Conservation (phyloP, 92 coral and sea anemone species). For the Porites cylindrica region DNA sequence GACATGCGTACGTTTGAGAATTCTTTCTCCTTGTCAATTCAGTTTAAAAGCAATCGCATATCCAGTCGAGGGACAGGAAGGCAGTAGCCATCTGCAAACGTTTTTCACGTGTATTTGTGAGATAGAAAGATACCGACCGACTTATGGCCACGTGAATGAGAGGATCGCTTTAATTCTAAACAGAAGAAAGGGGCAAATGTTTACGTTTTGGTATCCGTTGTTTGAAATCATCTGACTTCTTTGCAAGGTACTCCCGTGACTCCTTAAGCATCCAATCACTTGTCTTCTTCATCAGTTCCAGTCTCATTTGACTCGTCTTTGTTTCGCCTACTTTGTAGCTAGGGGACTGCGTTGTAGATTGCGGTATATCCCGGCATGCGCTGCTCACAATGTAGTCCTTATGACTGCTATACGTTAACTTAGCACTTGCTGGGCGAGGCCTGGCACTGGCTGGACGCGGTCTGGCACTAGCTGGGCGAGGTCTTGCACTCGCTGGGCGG, state of each 20-base stretch:
- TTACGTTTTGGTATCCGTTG: constrained; percentile 52
- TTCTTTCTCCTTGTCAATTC: no score
- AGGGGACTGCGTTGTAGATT: constrained; percentile 26
- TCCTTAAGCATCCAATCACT: constrained; percentile 82
- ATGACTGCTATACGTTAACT: constrained; percentile 80
- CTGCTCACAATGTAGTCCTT: constrained; percentile 84
- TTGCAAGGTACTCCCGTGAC: constrained; percentile 74
- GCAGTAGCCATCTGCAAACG: no score
- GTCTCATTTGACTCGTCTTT: constrained; percentile 77
- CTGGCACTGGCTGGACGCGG: constrained; percentile 64
- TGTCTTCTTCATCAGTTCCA: constrained; percentile 66
- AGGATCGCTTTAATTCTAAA: no score
- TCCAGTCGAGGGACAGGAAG: no score
- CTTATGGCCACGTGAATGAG: no score
- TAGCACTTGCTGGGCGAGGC: constrained; percentile 64
- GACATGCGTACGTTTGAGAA: no score
- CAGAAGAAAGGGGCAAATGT: not conserved
- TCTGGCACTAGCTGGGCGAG: constrained; percentile 63
- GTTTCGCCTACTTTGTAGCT: constrained; percentile 64
- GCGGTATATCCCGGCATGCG: constrained; percentile 78
- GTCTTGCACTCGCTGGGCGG: constrained; percentile 70
- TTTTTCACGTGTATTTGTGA: no score
- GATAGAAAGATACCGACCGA: no score
- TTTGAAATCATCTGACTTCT: constrained; percentile 76
- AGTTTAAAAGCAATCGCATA: no score